These are phyloP conservation scores for Phoxinus dragarum DNA, from an alignment of 2,797 vertebrate genomes.

Conservation along the genomic window DNA sequence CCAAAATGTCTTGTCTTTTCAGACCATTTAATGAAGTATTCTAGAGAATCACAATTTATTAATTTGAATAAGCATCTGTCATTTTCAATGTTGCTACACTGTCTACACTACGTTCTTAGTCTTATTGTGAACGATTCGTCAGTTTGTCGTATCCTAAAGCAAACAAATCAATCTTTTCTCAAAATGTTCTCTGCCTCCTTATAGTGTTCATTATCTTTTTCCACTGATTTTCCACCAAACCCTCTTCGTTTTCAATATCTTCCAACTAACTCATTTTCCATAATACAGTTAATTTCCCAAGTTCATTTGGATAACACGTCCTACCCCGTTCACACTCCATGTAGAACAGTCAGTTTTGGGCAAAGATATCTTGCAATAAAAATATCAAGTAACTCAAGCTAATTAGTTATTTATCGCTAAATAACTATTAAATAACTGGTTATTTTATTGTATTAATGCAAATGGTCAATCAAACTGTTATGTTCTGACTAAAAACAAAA, in stretches of 20 bases:
- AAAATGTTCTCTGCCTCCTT: background rate
- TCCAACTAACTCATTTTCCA: background rate
- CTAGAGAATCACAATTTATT: no score
- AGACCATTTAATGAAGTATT: no score
- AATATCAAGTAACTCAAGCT: background rate
- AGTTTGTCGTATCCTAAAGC: no score
- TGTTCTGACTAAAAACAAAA: conserved; percentile 24
- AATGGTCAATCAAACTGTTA: conserved; percentile 10
- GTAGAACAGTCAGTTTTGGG: conserved; percentile 10
- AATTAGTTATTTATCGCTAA: background rate
- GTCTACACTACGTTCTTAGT: no score
- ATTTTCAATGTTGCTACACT: no score
- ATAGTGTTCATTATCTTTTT: background rate
- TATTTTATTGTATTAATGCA: background rate
- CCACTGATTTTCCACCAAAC: background rate
- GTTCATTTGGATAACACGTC: background rate
- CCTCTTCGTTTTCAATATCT: background rate
- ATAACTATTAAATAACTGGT: no score
- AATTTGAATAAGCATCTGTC: no score
- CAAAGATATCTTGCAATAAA: conserved; percentile 1
- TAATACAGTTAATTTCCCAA: background rate
- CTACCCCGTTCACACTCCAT: background rate
- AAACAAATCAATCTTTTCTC: background rate
- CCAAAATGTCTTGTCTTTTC: no score
- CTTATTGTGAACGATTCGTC: no score